A percentile compares a stretch with the other conserved stretches of the same genome.
These are phyloP conservation scores for Meloe dianella DNA, from an alignment of 2,888 invertebrate species.

Conservation along the genomic window DNA sequence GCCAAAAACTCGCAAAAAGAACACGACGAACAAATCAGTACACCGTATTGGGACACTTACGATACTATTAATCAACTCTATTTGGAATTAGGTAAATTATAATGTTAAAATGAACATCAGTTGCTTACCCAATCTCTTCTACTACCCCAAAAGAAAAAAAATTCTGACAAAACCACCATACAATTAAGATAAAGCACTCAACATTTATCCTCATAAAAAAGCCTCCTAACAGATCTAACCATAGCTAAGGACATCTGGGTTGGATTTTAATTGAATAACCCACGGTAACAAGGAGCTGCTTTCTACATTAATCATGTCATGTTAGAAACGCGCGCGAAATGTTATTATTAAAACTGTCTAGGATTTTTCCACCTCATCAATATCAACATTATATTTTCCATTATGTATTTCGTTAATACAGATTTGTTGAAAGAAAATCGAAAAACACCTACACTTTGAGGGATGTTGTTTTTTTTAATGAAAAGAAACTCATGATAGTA, in stretches of 20 bases:
- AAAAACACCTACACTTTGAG: not conserved
- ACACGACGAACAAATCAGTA: slow-evolving; percentile 52
- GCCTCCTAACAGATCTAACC: slow-evolving; percentile 30
- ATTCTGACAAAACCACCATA: slow-evolving; percentile 37
- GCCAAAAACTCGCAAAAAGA: slow-evolving; percentile 47
- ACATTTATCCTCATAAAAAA: slow-evolving; percentile 35
- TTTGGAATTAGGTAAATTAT: slow-evolving; percentile 72
- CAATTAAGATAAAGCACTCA: slow-evolving; percentile 40
- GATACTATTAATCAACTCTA: slow-evolving; percentile 90
- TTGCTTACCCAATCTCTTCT: not conserved
- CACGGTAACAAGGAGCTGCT: slow-evolving; percentile 34
- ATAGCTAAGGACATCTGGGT: slow-evolving; percentile 39
- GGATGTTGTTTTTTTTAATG: not conserved
- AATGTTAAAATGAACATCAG: not conserved
- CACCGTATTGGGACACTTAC: slow-evolving; percentile 88
- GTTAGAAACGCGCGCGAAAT: slow-evolving; percentile 32
- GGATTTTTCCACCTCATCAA: slow-evolving; percentile 21
- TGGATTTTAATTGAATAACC: slow-evolving; percentile 42
- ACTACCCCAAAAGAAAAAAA: slow-evolving; percentile 15
- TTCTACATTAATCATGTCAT: slow-evolving; percentile 38
- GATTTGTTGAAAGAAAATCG: not conserved
- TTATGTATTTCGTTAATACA: not conserved
- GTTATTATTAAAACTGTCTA: slow-evolving; percentile 37
- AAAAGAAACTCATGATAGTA: not conserved
- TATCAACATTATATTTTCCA: not conserved